Base-by-base conservation (phyloP, 2,113 vertebrate genomes). In the Melanerpes formicivorus region DNA sequence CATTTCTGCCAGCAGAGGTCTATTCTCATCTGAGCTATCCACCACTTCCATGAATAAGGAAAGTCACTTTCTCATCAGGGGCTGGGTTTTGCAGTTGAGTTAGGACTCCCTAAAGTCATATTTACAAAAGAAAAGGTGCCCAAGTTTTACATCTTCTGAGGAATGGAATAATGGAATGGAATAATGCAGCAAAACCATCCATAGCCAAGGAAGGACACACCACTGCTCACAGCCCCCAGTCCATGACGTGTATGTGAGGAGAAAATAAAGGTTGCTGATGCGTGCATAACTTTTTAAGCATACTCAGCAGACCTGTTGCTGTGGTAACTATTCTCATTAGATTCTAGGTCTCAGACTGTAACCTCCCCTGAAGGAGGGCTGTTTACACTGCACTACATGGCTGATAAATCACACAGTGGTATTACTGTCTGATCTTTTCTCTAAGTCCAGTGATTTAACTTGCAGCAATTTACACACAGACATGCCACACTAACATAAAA, bases 221-320 rank as follows among this genome's bases (percentile, higher is more conserved):
- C 50, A 18, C 71, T 79, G 46, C 74, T 80, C 50, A 56, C 72
- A 71, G 62, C 29, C 27, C 30, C 11, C 52, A 52, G n/a, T 22
- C 22, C 69, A 34, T 15, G 23, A 48, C 27, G 18, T 63, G 59
- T 19, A 64, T 23, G 70, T 11, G 55, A 86, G 26, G 59, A 46
- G 50, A 23, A 46, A 59, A 80, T 60, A 80, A 63, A n/a, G 26
- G 26, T 67, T 80, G 85, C 75, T 92, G 90, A 95, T 82, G 94
- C 52, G 27, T 6, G 60, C 92, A 74, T 44, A 90, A 92, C 75
- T 94, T 93, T 71, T 52, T 18, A 69, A 91, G 54, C 5, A 2
- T 58, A 59, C 75, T 80, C 86, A 84, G 87, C 92, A 96, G 74
- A 94, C 97, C 94, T 96, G 96, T 96, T 97, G 94, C 96, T 96